Conservation (phyloP, 2,113 vertebrate genomes). For the Henicopernis longicauda region DNA sequence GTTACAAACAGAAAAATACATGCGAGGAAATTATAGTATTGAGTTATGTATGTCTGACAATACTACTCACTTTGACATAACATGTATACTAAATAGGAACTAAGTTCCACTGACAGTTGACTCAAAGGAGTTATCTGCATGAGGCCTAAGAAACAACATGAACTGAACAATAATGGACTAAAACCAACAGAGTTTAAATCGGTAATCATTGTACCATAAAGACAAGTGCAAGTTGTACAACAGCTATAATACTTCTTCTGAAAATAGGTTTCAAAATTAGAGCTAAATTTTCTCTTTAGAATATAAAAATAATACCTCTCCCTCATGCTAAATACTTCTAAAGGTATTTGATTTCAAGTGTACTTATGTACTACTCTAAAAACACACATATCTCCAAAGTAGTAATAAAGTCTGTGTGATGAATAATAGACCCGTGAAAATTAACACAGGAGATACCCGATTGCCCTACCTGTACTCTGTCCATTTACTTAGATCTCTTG, state of each 20-base stretch:
- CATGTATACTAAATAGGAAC: neutral
- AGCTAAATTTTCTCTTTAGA: neutral
- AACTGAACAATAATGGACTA: neutral
- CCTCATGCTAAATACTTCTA: neutral
- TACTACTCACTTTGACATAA: neutral
- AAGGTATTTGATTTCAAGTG: neutral
- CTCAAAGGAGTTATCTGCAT: neutral
- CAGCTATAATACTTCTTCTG: neutral
- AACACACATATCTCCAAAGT: neutral
- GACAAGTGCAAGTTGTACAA: neutral
- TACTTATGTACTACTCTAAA: neutral
- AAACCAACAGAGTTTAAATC: neutral
- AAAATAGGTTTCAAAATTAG: neutral
- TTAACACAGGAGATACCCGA: neutral
- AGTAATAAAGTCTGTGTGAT: neutral
- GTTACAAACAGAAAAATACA: neutral
- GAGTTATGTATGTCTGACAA: neutral
- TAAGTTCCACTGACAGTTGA: neutral
- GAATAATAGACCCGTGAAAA: neutral
- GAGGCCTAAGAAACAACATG: neutral
- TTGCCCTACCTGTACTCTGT: neutral
- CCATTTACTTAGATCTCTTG: neutral
- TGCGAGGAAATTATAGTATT: neutral
- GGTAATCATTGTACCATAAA: neutral
- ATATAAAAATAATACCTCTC: neutral